Evolutionary conservation across 2,113 vertebrate species (phyloP).

Genomic region (Bombycilla garrulus): DNA sequence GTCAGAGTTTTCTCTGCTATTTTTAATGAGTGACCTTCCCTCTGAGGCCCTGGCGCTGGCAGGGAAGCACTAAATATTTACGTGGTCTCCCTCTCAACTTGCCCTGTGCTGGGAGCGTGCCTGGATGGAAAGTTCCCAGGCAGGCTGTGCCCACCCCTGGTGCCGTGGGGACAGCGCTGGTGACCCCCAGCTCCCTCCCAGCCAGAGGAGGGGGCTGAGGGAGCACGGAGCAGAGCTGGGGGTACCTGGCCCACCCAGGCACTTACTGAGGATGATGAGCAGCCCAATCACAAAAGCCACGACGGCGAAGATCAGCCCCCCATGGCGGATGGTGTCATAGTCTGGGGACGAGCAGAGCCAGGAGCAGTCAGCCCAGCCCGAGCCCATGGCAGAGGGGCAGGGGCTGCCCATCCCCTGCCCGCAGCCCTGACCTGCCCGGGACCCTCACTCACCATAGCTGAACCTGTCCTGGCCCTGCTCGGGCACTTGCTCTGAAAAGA

Average conservation of each 20-base stretch:
- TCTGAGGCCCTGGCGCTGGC: neutral
- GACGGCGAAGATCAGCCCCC: conserved; percentile 83
- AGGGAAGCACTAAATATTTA: conserved; percentile 31
- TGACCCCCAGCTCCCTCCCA: neutral
- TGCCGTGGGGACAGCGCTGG: neutral
- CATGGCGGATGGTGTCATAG: conserved; percentile 79
- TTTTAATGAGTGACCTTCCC: conserved; percentile 61
- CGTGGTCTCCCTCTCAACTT: conserved; percentile 9
- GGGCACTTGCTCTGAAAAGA: conserved; percentile 25
- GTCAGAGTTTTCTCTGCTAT: conserved; percentile 46
- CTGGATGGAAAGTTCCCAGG: neutral
- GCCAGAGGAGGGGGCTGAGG: neutral
- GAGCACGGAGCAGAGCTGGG: neutral
- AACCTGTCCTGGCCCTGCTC: conserved; percentile 46
- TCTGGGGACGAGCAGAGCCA: conserved; percentile 51
- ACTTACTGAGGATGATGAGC: conserved; percentile 84
- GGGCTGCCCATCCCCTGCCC: neutral
- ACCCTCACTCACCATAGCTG: conserved; percentile 45
- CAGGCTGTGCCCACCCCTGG: neutral
- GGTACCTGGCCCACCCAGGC: accelerated
- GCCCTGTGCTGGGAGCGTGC: neutral
- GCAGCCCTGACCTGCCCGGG: accelerated
- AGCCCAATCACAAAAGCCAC: conserved; percentile 82
- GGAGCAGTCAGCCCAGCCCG: neutral
- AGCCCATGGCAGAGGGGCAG: accelerated